Evolutionary conservation across 2,113 vertebrate species (phyloP).

Genomic region (Dicentrarchus labrax): DNA sequence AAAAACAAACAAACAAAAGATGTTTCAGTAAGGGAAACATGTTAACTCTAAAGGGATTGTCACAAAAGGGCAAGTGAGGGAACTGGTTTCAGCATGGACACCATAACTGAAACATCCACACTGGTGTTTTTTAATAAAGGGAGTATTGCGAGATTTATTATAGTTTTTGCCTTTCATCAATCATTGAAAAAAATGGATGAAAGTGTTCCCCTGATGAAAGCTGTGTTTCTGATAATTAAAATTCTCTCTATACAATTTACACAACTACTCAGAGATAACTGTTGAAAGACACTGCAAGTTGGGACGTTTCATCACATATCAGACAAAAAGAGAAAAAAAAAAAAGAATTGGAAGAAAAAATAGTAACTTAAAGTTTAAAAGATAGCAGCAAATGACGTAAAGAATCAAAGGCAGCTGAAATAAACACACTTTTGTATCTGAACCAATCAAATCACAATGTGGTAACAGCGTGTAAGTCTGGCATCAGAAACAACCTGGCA

Average conservation of each 20-base stretch:
- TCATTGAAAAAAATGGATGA: slow-evolving; percentile 11
- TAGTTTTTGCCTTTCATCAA: slow-evolving; percentile 42
- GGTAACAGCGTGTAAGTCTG: slow-evolving; percentile 63
- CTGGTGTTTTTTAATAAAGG: slow-evolving; percentile 68
- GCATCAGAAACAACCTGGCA: slow-evolving; percentile 45
- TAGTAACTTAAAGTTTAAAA: slow-evolving; percentile 24
- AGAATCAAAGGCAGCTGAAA: slow-evolving; percentile 75
- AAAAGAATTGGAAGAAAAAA: slow-evolving; percentile 24
- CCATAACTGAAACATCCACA: slow-evolving; percentile 34
- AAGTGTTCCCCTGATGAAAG: slow-evolving; percentile 30
- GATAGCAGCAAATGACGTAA: slow-evolving; percentile 79
- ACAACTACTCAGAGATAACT: slow-evolving; percentile 47
- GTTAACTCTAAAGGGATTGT: slow-evolving; percentile 58
- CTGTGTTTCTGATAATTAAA: slow-evolving; percentile 42
- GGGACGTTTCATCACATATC: slow-evolving; percentile 52
- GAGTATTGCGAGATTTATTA: slow-evolving; percentile 64
- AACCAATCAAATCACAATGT: slow-evolving; percentile 61
- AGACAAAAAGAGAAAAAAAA: slow-evolving; percentile 44
- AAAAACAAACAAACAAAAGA: slow-evolving; percentile 27
- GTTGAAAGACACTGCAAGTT: slow-evolving; percentile 25
- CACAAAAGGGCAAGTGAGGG: slow-evolving; percentile 8
- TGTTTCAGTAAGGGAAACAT: slow-evolving; percentile 14
- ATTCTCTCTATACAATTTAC: slow-evolving; percentile 54
- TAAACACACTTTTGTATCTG: slow-evolving; percentile 53
- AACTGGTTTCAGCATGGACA: slow-evolving; percentile 17